Conservation (phyloP, 2,797 vertebrate species). For the Falco peregrinus region DNA sequence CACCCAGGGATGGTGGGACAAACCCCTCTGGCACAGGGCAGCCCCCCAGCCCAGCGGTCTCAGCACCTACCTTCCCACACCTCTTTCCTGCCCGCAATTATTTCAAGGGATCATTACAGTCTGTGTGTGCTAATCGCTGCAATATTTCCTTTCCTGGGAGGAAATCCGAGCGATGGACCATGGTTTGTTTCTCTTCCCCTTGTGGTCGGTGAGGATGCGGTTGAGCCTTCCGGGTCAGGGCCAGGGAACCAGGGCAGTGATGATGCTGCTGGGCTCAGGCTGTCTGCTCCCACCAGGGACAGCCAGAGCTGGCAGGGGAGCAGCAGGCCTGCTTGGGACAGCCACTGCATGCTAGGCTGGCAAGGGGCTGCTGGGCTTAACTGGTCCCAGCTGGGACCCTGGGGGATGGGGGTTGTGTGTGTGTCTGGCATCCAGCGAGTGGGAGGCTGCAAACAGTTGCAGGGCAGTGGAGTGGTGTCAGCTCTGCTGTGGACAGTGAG, state of each 20-base stretch:
- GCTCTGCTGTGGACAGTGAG: rapidly evolving
- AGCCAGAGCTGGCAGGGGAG: neutral
- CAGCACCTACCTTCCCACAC: neutral
- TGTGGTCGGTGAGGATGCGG: rapidly evolving
- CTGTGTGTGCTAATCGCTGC: neutral
- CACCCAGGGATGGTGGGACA: neutral
- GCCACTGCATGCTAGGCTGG: rapidly evolving
- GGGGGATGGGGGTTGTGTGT: too few relatives aligned
- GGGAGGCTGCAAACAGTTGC: neutral
- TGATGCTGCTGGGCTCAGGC: neutral
- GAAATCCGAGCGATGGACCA: neutral
- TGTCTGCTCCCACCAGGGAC: neutral
- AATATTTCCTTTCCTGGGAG: neutral
- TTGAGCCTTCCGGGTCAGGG: neutral
- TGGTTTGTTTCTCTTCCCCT: neutral
- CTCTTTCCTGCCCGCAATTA: neutral
- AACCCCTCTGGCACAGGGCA: neutral
- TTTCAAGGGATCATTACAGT: neutral
- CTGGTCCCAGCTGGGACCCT: neutral
- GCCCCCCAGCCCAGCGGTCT: neutral
- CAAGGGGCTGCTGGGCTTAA: neutral
- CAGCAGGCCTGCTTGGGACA: neutral
- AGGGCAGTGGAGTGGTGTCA: rapidly evolving
- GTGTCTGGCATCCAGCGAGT: neutral
- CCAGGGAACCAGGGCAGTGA: neutral